Evolutionary conservation across 2,113 vertebrate species (phyloP), one percentile per base, ranked within the genome.

Genomic region (Coptodon rendalli): DNA sequence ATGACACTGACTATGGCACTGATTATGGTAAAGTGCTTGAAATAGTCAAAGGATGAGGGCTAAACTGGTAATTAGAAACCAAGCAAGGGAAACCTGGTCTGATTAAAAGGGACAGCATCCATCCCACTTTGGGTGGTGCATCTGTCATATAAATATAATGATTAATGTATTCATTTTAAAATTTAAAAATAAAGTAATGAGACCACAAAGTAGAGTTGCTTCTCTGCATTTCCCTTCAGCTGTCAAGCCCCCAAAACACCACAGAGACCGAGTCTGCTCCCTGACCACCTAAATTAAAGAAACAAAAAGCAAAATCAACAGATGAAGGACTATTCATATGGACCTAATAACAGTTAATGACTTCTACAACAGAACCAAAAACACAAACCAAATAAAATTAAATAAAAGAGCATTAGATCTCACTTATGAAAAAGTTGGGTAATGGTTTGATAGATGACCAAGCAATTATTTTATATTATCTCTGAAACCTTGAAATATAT

Each of bases 201-300:
- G 22, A 27, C 8, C 40, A 73, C 14, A 22, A 73, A 73, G 68
- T 10, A 27, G 68, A 45, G 24, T 19, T 11, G 14, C 9, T 48
- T 76, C 14, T 48, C 40, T 76, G 68, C 24, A 76, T 48, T 76
- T 76, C 24, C 24, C 40, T 76, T 43, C 24, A 76, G 40, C 68
- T 48, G n/a, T 10, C 40, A 48, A 17, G 13, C 24, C 24, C 24
- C n/a, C 14, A 48, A 11, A 45, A 17, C 66, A 45, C 68, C 38
- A 71, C 8, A 19, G 22, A 27, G 68, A 76, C 68, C 1, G 9
- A 11, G 40, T 76, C 24, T 76, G 68, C 14, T 48, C 24, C 1
- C 40, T 76, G 40, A 48, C 24, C 9, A 7, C 12, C 68, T 48
- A 45, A 48, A 48, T 76, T 76, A 76, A 48, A 76, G 24, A 29